A percentile compares a stretch with the other conserved stretches of the same genome.
These are phyloP conservation scores for Numenius arquata DNA, from an alignment of 2,113 vertebrate species.

Conservation along the genomic window DNA sequence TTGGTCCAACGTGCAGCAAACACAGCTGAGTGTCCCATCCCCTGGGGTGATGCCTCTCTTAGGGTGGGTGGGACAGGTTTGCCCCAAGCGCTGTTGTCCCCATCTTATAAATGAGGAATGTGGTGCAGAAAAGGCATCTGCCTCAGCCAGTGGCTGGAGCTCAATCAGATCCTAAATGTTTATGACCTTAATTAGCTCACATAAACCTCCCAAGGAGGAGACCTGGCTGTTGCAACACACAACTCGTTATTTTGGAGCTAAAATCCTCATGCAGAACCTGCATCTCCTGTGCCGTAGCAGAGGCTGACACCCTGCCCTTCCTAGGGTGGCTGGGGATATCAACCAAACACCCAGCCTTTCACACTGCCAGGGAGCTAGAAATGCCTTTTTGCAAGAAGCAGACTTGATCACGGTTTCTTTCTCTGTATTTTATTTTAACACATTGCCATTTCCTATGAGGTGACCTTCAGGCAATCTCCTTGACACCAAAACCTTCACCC, in stretches of 20 bases:
- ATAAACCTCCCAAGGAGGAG: slow-evolving; percentile 44
- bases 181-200: background rate
- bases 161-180: background rate
- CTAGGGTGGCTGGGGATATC: background rate
- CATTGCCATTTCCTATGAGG: fast-evolving
- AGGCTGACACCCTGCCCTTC: background rate
- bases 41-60: background rate
- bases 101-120: background rate
- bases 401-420: fast-evolving
- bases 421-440: background rate
- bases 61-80: fast-evolving
- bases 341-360: fast-evolving
- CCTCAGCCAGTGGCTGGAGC: background rate
- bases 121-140: background rate
- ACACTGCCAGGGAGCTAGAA: too few species aligned
- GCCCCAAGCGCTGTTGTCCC: background rate
- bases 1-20: fast-evolving
- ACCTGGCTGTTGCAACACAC: background rate
- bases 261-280: background rate
- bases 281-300: background rate
- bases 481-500: background rate
- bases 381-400: fast-evolving
- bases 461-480: background rate
- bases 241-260: background rate
- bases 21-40: background rate